These are phyloP conservation scores for Anolis carolinensis DNA, from an alignment of 2,113 vertebrate species.

Conservation along the genomic window DNA sequence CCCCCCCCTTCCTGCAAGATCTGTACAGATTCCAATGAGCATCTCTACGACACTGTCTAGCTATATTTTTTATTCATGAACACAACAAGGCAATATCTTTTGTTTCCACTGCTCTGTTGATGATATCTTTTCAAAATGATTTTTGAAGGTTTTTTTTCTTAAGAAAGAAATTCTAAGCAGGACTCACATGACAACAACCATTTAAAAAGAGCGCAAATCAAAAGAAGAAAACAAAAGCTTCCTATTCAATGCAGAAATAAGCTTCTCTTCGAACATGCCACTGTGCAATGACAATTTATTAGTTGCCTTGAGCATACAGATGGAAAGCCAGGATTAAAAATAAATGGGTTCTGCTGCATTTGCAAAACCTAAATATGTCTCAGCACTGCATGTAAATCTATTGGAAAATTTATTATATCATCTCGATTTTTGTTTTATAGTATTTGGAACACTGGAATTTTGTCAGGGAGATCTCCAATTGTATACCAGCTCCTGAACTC, in stretches of 20 bases:
- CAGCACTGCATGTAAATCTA: background rate
- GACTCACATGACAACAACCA: background rate
- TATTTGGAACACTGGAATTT: background rate
- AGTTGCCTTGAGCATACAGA: too few species aligned
- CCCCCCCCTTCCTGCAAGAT: too few species aligned
- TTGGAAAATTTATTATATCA: background rate
- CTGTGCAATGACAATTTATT: background rate
- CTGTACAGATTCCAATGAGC: too few species aligned
- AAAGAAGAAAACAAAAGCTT: background rate
- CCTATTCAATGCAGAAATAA: background rate
- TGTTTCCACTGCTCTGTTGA: too few species aligned
- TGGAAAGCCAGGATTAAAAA: background rate
- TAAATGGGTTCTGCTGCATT: background rate
- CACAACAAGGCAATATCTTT: too few species aligned
- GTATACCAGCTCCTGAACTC: background rate
- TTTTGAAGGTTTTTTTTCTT: too few species aligned
- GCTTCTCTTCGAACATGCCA: background rate
- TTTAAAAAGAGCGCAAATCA: background rate
- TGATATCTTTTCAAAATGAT: too few species aligned
- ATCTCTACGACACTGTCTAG: too few species aligned
- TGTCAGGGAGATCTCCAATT: background rate
- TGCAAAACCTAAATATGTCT: background rate
- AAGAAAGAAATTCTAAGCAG: background rate
- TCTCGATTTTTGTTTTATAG: background rate
- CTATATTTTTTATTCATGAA: too few species aligned